Evolutionary conservation across 2,113 vertebrate species (phyloP).

Genomic region (Rhadina sibilatrix): DNA sequence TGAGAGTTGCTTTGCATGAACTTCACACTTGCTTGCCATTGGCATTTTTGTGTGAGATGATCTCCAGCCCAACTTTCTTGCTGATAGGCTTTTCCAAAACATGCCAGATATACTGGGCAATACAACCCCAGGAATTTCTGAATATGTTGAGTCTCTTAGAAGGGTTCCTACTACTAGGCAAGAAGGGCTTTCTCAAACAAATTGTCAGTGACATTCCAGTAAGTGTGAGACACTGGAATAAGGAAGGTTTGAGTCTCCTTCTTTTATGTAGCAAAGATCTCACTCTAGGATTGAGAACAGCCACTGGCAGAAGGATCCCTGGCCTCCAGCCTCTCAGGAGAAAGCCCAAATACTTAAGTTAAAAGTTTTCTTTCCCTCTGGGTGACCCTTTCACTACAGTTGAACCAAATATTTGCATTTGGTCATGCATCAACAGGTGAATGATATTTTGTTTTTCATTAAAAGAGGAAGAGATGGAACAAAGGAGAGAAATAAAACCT

Average conservation of each 20-base stretch:
- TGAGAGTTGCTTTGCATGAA: not conserved
- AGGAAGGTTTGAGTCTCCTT: not conserved
- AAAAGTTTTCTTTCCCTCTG: not conserved
- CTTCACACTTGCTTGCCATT: not conserved
- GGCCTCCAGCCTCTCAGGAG: not conserved
- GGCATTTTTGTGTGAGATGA: not conserved
- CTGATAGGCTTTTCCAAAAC: not conserved
- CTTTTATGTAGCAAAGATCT: not conserved
- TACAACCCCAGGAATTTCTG: accelerated
- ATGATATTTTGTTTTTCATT: not conserved
- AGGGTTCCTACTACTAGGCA: not conserved
- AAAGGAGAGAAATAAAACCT: not conserved
- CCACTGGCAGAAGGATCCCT: not conserved
- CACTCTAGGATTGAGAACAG: not conserved
- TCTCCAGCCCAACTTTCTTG: not conserved
- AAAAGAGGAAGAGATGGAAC: not conserved
- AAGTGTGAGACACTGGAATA: not conserved
- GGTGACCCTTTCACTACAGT: not conserved
- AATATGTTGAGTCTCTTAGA: not conserved
- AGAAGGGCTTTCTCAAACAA: not conserved
- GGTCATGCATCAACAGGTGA: not conserved
- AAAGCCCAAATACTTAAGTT: not conserved
- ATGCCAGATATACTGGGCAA: not conserved
- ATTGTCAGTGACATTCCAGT: not conserved
- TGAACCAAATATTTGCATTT: not conserved